Percentiles rank a stretch among this genome's conserved stretches.
These are phyloP conservation scores for Ophioninae sp. DNA, from an alignment of 2,888 invertebrate genomes.

Conservation along the genomic window DNA sequence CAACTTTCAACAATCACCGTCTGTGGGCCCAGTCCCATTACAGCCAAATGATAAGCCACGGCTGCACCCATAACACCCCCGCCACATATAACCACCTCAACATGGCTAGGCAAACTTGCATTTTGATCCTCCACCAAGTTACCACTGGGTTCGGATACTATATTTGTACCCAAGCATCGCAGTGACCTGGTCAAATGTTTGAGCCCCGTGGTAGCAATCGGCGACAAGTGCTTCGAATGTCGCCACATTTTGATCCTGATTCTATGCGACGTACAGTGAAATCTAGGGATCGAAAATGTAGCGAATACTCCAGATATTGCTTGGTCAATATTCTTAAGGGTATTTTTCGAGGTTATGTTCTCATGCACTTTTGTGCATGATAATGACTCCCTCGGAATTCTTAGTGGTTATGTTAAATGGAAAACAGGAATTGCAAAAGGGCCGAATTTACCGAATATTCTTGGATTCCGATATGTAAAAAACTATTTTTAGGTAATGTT, in stretches of 20 bases:
- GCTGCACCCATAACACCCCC: constrained; percentile 96
- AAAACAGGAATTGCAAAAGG: too few relatives aligned
- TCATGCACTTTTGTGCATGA: background rate
- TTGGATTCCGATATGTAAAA: too few relatives aligned
- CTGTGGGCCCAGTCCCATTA: constrained; percentile 90
- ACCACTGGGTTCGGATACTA: constrained; percentile 13
- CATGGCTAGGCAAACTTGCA: constrained; percentile 81
- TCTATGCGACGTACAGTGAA: background rate
- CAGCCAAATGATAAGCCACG: constrained; percentile 94
- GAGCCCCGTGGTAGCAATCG: constrained; percentile 44
- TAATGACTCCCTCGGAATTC: background rate
- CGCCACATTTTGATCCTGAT: constrained; percentile 70
- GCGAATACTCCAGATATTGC: background rate
- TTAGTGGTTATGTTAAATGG: too few relatives aligned
- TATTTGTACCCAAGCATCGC: constrained; percentile 28
- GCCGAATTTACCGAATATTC: too few relatives aligned
- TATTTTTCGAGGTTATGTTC: constrained; percentile 1
- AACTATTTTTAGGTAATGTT: constrained; percentile 1
- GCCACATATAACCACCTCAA: constrained; percentile 93
- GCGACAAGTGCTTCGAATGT: constrained; percentile 59
- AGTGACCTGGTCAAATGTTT: background rate
- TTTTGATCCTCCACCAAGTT: constrained; percentile 33
- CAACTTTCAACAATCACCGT: constrained; percentile 94
- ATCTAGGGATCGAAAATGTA: background rate
- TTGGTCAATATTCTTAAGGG: background rate